phyloP scores from a whole-genome alignment of 2,888 invertebrate species.

The Chironomus tentans region DNA sequence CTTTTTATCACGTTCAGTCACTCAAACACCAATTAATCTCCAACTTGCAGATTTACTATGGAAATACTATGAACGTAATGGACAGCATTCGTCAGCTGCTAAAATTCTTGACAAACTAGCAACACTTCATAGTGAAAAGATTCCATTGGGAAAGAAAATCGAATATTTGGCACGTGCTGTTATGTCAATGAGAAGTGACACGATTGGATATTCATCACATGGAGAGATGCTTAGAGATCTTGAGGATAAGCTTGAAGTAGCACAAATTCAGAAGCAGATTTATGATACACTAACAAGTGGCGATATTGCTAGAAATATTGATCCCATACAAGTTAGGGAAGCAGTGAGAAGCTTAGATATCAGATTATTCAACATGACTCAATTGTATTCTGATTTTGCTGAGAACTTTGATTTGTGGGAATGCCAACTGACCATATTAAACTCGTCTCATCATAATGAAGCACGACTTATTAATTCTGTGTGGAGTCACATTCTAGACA shows the following conservation, averaged over 20 bases:
- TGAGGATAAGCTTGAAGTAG: conserved; percentile 87
- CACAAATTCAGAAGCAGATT: conserved; percentile 67
- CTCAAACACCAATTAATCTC: conserved; percentile 49
- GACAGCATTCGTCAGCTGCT: conserved; percentile 87
- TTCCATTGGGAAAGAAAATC: conserved; percentile 70
- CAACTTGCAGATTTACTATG: conserved; percentile 75
- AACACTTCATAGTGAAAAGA: conserved; percentile 52
- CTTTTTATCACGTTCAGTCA: conserved; percentile 40
- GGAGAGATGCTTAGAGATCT: conserved; percentile 77
- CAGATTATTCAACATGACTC: conserved; percentile 76
- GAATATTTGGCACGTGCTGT: conserved; percentile 89
- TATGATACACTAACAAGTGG: conserved; percentile 52
- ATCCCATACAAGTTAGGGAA: conserved; percentile 52
- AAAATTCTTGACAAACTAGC: conserved; percentile 82
- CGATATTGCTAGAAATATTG: conserved; percentile 42
- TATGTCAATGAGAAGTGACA: conserved; percentile 88
- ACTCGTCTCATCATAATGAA: conserved; percentile 90
- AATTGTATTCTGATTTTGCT: conserved; percentile 87
- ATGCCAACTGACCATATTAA: conserved; percentile 88
- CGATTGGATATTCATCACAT: conserved; percentile 59
- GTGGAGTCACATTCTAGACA: conserved; percentile 75
- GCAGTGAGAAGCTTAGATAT: conserved; percentile 67
- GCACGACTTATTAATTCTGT: conserved; percentile 77
- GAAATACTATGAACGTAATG: conserved; percentile 91
- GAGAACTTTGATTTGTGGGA: conserved; percentile 85